phyloP scores from a whole-genome alignment of 2,888 invertebrate genomes.

The Cheilosia vernalis region DNA sequence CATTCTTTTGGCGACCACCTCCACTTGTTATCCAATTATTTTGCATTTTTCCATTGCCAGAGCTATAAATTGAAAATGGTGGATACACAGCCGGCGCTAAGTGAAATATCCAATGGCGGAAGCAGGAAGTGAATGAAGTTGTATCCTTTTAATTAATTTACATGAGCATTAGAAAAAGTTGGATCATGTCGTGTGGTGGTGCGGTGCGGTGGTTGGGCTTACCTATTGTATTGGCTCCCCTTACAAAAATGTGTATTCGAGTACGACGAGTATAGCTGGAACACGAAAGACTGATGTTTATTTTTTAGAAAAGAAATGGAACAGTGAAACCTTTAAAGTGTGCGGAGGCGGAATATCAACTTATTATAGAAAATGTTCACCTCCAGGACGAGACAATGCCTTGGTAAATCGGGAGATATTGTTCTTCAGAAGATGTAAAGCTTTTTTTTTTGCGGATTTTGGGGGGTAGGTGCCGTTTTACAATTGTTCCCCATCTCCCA shows the following conservation, averaged over 20 bases:
- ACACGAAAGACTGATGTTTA: neutral
- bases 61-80: constrained; percentile 11
- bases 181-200: constrained; percentile 4
- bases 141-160: constrained; percentile 66
- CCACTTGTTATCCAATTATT: constrained; percentile 66
- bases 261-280: neutral
- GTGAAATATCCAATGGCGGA: constrained; percentile 32
- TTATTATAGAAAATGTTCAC: too few species aligned
- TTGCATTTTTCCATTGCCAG: constrained; percentile 38
- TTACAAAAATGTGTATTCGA: neutral
- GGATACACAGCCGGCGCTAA: constrained; percentile 15
- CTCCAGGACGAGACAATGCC: too few species aligned
- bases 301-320: neutral
- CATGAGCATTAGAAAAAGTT: constrained; percentile 15
- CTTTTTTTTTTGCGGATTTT: too few species aligned
- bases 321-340: too few species aligned
- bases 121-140: constrained; percentile 26
- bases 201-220: neutral
- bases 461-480: too few species aligned
- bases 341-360: too few species aligned
- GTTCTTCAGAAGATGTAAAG: too few species aligned
- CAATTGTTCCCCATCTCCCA: too few species aligned
- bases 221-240: constrained; percentile 5
- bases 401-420: too few species aligned
- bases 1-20: constrained; percentile 26